Base-by-base conservation (phyloP, 30 jellyfish, hydroid and myxozoan species). In the Nemopilema nomurai region DNA sequence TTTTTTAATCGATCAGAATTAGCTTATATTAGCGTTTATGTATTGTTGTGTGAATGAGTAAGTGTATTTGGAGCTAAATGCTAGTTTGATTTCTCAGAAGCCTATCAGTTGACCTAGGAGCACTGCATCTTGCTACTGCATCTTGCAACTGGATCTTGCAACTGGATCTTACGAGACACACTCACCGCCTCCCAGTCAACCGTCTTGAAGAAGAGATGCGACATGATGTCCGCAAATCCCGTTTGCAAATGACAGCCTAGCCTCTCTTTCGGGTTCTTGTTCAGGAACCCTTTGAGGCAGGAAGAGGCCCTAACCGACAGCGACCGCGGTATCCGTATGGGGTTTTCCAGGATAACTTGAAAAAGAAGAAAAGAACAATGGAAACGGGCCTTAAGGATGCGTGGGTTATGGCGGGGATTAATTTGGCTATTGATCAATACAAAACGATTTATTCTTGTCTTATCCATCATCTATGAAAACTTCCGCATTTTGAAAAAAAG, bases 161-260 rank as follows among this genome's bases (percentile, higher is more conserved):
- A 77, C 21, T 16, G 24, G 41, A 33, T 19, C 17, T 49, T 7
- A 0, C 8, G 32, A 20, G 20, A n/a, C n/a, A n/a, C 18, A 69
- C 96, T 69, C 62, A 94, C 99, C 93, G 97, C 99, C 63, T 95
- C 99, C 99, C 99, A 96, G 86, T 96, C 90, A 77, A 96, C 80
- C 0, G 96, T 67, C 71, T 92, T 91, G 87, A 96, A 96, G 87
- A 96, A 96, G 23, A 92, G 67, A 75, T 96, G 99, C 20, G 97
- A 79, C 93, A 81, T 88, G 85, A 96, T 91, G 33, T 96, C 98
- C 24, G 95, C 91, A 85, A 96, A 96, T 1, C 98, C 99, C 18
- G 98, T 91, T 67, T 96, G 98, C 57, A 88, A 92, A 71, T 91
- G 98, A 78, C 99, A 96, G 30, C 98, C 99, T 0, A 96, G 88